phyloP scores from a whole-genome alignment of 2,797 vertebrate species.

The Champsocephalus gunnari region DNA sequence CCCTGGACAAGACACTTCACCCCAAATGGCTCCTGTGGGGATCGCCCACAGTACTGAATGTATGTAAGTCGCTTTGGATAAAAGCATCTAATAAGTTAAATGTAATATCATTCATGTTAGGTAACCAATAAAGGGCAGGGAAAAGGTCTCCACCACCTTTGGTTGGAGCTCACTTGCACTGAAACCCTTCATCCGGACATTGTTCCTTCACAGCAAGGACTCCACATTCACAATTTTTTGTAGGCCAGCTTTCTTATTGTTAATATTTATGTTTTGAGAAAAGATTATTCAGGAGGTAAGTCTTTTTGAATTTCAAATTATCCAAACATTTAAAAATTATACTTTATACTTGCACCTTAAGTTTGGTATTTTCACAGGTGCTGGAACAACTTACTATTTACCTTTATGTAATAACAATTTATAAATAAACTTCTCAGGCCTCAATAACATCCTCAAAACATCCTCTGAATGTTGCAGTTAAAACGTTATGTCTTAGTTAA shows the following conservation, averaged over 20 bases:
- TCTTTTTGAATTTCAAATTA: not conserved
- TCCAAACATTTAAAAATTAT: not conserved
- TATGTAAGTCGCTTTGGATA: no score
- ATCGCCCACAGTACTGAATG: no score
- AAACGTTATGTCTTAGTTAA: no score
- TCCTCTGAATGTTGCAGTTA: no score
- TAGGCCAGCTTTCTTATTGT: not conserved
- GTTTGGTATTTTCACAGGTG: constrained; percentile 35
- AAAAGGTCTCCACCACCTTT: constrained; percentile 23
- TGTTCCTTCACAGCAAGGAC: no score
- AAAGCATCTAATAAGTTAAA: no score
- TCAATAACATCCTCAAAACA: no score
- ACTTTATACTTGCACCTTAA: not conserved
- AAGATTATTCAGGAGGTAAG: constrained; percentile 51
- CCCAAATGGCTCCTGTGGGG: no score
- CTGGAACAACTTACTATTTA: not conserved
- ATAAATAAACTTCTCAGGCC: no score
- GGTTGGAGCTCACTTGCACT: not conserved
- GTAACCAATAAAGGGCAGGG: constrained; percentile 54
- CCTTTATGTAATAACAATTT: not conserved
- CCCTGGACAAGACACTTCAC: no score
- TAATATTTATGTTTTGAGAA: constrained; percentile 3
- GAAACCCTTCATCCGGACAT: no score
- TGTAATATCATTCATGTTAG: constrained; percentile 13
- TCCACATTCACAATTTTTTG: constrained; percentile 57